These are phyloP conservation scores for Tortricodes alternella DNA, from an alignment of 2,888 invertebrate genomes.

Conservation along the genomic window DNA sequence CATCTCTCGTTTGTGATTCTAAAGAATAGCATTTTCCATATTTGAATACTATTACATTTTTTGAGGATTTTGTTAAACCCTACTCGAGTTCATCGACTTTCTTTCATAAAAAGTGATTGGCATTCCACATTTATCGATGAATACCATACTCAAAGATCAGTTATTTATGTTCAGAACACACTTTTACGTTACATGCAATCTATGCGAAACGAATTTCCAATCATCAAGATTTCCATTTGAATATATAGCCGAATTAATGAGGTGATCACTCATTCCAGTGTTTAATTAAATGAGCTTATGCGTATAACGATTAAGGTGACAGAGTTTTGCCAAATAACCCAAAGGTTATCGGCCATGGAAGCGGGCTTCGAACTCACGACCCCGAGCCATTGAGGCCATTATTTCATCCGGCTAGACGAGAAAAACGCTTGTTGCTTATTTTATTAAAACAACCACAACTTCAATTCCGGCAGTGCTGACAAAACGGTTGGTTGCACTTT, in stretches of 20 bases:
- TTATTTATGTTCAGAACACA: no score
- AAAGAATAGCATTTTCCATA: no score
- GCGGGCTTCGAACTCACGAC: constrained; percentile 57
- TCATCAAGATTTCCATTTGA: neutral
- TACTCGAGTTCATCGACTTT: neutral
- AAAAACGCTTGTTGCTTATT: constrained; percentile 9
- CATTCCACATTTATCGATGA: no score
- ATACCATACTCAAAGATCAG: no score
- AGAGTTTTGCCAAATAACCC: constrained; percentile 40
- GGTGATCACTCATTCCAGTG: neutral
- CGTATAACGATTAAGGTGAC: constrained; percentile 18
- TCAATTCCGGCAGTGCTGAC: neutral
- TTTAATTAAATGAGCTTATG: neutral
- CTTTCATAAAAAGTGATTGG: no score
- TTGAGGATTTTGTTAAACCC: neutral
- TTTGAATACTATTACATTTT: no score
- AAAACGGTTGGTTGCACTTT: neutral
- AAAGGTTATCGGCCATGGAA: constrained; percentile 50
- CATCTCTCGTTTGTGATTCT: no score
- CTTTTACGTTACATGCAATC: no score
- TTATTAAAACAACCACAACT: neutral
- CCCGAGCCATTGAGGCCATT: constrained; percentile 51
- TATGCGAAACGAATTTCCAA: neutral
- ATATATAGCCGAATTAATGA: neutral
- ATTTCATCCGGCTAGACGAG: constrained; percentile 40